These are phyloP conservation scores for Tragelaphus imberbis DNA, from an alignment of 2,113 vertebrate species.

Conservation along the genomic window DNA sequence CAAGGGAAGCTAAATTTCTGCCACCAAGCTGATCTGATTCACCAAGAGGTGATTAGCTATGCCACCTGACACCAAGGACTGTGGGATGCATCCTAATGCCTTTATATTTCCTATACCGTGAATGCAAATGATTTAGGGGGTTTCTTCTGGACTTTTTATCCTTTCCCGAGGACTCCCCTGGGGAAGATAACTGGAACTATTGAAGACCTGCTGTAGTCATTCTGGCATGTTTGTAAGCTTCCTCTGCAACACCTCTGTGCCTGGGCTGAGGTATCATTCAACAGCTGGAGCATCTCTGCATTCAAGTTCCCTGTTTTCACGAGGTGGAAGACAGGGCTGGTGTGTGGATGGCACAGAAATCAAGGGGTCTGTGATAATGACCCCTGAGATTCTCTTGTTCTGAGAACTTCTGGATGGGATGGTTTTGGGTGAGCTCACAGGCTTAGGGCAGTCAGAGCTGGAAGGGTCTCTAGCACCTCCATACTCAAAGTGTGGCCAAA, in stretches of 20 bases:
- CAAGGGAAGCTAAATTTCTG: slow-evolving; percentile 68
- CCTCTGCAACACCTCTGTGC: not conserved
- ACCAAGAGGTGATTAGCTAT: slow-evolving; percentile 61
- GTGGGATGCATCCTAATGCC: slow-evolving; percentile 2
- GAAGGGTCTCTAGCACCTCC: not conserved
- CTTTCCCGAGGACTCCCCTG: not conserved
- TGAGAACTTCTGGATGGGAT: not conserved
- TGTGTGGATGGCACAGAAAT: not conserved
- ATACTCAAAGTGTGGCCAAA: not conserved
- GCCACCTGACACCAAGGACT: slow-evolving; percentile 44
- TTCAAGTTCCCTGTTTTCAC: not conserved
- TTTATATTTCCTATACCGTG: slow-evolving; percentile 58
- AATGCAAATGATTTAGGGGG: slow-evolving; percentile 62
- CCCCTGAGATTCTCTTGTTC: not conserved
- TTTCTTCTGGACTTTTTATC: slow-evolving; percentile 45
- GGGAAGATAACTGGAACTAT: not conserved
- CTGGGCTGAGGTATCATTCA: not conserved
- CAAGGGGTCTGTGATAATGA: not conserved
- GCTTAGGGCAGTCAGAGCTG: not conserved
- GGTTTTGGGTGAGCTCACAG: not conserved
- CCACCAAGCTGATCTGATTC: slow-evolving; percentile 54
- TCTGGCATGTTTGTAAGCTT: not conserved
- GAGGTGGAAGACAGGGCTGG: not conserved
- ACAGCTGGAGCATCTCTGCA: not conserved
- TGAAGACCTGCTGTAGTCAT: not conserved